Conservation (phyloP, 2,888 invertebrate species). For the Caenorhabditis angaria region DNA sequence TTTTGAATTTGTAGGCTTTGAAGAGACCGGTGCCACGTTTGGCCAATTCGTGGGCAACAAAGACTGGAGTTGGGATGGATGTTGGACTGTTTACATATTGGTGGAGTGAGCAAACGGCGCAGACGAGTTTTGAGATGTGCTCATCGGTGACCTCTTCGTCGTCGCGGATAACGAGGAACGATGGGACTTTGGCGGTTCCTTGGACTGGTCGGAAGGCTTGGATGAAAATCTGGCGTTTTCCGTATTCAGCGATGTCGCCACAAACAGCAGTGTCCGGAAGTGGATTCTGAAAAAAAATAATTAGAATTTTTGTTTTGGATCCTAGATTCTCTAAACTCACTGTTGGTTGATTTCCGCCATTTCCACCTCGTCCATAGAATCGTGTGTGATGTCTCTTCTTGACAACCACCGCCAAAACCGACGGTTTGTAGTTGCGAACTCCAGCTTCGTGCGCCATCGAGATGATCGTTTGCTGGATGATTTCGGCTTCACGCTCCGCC, state of each 20-base stretch:
- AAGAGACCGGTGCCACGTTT: conserved; percentile 52
- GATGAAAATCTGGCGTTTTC: conserved; percentile 41
- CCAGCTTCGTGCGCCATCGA: conserved; percentile 22
- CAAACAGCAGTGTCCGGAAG: conserved; percentile 36
- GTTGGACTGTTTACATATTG: conserved; percentile 58
- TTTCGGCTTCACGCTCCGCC: conserved; percentile 26
- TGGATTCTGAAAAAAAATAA: conserved; percentile 29
- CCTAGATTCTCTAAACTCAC: too few relatives aligned
- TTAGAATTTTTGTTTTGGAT: too few relatives aligned
- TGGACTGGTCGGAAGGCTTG: conserved; percentile 46
- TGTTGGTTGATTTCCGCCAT: conserved; percentile 25
- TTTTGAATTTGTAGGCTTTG: conserved; percentile 38
- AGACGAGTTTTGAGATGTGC: conserved; percentile 27
- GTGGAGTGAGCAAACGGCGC: conserved; percentile 38
- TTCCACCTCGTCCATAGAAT: conserved; percentile 30
- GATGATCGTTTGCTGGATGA: conserved; percentile 29
- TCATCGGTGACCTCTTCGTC: conserved; percentile 37
- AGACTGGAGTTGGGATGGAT: conserved; percentile 62
- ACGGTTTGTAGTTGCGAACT: conserved; percentile 24
- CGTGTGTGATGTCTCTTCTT: conserved; percentile 43
- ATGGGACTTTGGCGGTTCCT: conserved; percentile 43
- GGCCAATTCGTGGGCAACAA: conserved; percentile 58
- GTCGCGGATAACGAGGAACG: conserved; percentile 32
- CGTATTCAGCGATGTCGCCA: conserved; percentile 45
- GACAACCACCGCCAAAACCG: conserved; percentile 33